Conservation (phyloP, 2,888 invertebrate species). For the Ethmia dodecea region DNA sequence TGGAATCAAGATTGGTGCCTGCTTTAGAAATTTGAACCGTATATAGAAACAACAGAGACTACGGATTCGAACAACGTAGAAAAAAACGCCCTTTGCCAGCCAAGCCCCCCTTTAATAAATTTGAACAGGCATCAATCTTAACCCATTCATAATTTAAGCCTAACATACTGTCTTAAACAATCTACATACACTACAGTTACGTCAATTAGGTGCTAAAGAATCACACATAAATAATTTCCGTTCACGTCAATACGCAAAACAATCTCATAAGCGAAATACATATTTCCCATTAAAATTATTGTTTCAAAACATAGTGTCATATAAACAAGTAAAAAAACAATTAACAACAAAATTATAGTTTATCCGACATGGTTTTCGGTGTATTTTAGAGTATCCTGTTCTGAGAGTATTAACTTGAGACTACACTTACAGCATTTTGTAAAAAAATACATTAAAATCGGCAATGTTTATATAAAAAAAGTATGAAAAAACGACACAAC, state of each 20-base stretch:
- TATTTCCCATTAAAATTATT: constrained; percentile 40
- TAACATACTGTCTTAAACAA: constrained; percentile 28
- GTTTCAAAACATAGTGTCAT: constrained; percentile 52
- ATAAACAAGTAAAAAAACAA: constrained; percentile 64
- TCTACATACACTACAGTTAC: constrained; percentile 58
- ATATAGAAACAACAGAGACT: neutral
- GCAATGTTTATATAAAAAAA: too few relatives aligned
- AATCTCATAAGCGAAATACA: constrained; percentile 58
- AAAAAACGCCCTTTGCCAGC: too few relatives aligned
- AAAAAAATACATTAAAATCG: neutral
- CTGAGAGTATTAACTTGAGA: neutral
- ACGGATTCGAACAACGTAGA: neutral
- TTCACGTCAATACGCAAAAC: constrained; percentile 57
- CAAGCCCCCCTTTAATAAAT: too few relatives aligned
- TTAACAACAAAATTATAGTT: constrained; percentile 45
- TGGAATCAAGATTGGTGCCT: constrained; percentile 48
- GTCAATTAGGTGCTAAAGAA: constrained; percentile 55
- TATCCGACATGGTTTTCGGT: neutral
- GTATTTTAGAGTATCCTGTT: neutral
- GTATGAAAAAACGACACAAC: too few relatives aligned
- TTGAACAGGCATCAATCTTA: constrained; percentile 36
- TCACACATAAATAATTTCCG: constrained; percentile 75
- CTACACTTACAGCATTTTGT: neutral
- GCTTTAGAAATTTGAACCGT: constrained; percentile 1
- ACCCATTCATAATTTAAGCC: constrained; percentile 24